phyloP scores from a whole-genome alignment of 2,113 vertebrate genomes.

The Channa maculata region DNA sequence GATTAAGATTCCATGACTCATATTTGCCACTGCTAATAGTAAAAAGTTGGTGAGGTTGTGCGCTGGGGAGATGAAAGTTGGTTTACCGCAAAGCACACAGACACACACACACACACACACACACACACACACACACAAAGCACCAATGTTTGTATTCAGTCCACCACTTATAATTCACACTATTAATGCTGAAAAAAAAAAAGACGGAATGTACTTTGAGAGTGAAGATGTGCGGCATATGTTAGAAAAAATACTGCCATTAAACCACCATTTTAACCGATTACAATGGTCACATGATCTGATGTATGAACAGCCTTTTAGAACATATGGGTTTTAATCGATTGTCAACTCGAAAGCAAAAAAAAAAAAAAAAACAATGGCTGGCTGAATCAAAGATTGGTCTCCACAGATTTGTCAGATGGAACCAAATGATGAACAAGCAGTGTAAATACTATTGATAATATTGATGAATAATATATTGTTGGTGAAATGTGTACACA shows the following conservation, averaged over 20 bases:
- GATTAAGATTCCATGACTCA: slow-evolving; percentile 41
- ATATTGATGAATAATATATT: slow-evolving; percentile 75
- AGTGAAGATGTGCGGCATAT: slow-evolving; percentile 47
- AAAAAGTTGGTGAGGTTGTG: slow-evolving; percentile 35
- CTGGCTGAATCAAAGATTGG: slow-evolving; percentile 39
- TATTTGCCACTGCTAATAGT: slow-evolving; percentile 49
- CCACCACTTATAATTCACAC: slow-evolving; percentile 19
- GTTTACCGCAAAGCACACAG: slow-evolving; percentile 45
- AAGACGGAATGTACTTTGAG: slow-evolving; percentile 17
- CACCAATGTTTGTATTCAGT: slow-evolving; percentile 38
- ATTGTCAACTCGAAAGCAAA: background rate
- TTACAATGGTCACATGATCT: slow-evolving; percentile 46
- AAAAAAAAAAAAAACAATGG: slow-evolving; percentile 1
- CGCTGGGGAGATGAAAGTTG: background rate
- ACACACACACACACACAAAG: slow-evolving; percentile 4
- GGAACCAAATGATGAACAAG: slow-evolving; percentile 76
- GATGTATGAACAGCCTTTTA: slow-evolving; percentile 58
- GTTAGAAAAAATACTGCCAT: slow-evolving; percentile 61
- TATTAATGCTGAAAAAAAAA: background rate
- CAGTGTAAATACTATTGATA: slow-evolving; percentile 80
- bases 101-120: slow-evolving; percentile 8
- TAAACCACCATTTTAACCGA: slow-evolving; percentile 44
- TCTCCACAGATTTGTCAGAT: slow-evolving; percentile 61
- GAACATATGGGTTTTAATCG: slow-evolving; percentile 26
- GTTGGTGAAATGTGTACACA: slow-evolving; percentile 78